Conservation (phyloP, 2,888 invertebrate species). For the Archips crataeganus region DNA sequence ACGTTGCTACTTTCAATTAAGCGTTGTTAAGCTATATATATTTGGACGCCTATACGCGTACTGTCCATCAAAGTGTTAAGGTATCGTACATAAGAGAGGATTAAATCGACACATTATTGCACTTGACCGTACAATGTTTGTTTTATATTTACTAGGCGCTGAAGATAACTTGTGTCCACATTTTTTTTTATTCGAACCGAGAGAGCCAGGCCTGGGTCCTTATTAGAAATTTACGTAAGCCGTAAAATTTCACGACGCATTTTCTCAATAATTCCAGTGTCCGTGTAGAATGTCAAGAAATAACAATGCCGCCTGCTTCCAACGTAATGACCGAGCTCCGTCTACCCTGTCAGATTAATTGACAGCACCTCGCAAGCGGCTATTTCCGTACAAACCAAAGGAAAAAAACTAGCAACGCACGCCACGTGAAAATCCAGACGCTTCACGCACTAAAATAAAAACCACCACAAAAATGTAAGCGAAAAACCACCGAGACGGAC, state of each 20-base stretch:
- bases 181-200: neutral
- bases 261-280: constrained; percentile 5
- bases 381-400: constrained; percentile 56
- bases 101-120: too few species aligned
- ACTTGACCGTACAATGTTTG: too few species aligned
- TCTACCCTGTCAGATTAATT: constrained; percentile 77
- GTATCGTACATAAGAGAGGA: too few species aligned
- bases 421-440: constrained; percentile 45
- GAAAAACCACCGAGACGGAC: constrained; percentile 45
- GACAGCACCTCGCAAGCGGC: constrained; percentile 69
- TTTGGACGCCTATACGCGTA: too few species aligned
- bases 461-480: constrained; percentile 43
- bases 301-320: constrained; percentile 45
- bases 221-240: neutral
- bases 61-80: too few species aligned
- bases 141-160: too few species aligned
- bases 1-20: too few species aligned
- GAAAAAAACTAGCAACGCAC: constrained; percentile 44
- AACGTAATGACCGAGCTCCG: constrained; percentile 72
- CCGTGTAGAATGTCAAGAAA: constrained; percentile 25
- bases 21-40: too few species aligned
- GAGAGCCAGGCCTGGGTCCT: too few species aligned
- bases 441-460: constrained; percentile 43
- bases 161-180: too few species aligned
- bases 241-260: neutral